Base-by-base conservation (phyloP, 2,888 invertebrate species). In the Acanthosepion lycidas region DNA sequence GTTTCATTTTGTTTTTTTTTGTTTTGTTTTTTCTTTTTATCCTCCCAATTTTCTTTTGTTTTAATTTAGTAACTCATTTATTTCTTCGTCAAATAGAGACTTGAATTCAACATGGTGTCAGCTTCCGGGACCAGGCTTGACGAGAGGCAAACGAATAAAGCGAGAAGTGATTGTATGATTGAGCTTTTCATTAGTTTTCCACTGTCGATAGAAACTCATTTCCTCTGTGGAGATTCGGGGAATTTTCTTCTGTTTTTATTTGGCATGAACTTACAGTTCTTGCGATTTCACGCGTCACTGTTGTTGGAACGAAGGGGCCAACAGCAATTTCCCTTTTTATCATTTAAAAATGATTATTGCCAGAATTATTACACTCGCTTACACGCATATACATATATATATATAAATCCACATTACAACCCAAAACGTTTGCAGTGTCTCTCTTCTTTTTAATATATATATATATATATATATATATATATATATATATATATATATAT, bases 191-290 rank as follows among this genome's bases (percentile, higher is more conserved):
- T 78, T 33, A 33, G n/a, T 78, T 78, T 78, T n/a, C n/a, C n/a
- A 33, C 78, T 78, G 78, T 33, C 78, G 78, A 78, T 78, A n/a
- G 78, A 78, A 78, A 78, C 78, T 78, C 78, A 78, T 78, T 78
- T 78, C 78, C 78, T n/a, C n/a, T 33, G 78, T 33, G n/a, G 78
- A 78, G 78, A 78, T 33, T 78, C 15, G 78, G 42, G 42, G 42
- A 3, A 42, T 42, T 42, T 42, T 42, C 42, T 42, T 42, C 42
- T 42, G 42, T 78, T 15, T 23, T 33, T n/a, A 33, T 78, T 78
- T n/a, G 15, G 6, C n/a, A 33, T 9, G 15, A n/a, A 33, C n/a
- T n/a, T n/a, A 33, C 78, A 15, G n/a, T n/a, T n/a, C 78, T 9
- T 18, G 15, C 8, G 78, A n/a, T 23, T 12, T 33, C 15, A 15